Base-by-base conservation (phyloP, 2,113 vertebrate genomes). In the Octodon degus region DNA sequence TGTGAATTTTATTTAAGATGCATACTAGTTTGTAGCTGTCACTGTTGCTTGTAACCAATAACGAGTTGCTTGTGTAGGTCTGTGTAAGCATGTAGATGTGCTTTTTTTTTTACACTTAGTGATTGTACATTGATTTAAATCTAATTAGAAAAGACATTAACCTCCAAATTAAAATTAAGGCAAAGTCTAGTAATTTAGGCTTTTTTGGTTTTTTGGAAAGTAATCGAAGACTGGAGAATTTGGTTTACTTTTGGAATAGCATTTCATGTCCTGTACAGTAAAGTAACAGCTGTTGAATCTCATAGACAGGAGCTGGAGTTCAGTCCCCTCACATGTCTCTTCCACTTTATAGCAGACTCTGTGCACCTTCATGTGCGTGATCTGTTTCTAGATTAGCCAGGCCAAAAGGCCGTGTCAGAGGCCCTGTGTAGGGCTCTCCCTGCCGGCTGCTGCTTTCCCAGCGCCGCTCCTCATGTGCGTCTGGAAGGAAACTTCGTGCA, bases 401-500 rank as follows among this genome's bases (percentile, higher is more conserved):
- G 70, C 97, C 88, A n/a, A 90, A 91, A 94, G 80, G 70, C 95
- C 80, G 89, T 97, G 97, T 98, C 97, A 97, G 97, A 96, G 97
- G 97, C 92, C 97, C 97, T 98, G 98, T 97, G 97, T 92, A 96
- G 91, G 98, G 97, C 96, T 98, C 98, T 96, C 97, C 97, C 97
- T 90, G 97, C 96, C 98, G 98, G 98, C 98, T 99, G 98, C 97
- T 97, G 98, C 97, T 97, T 98, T 97, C 98, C 98, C 94, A 92
- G 94, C 96, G 96, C 95, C 89, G 98, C 97, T 97, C 98, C 96
- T 98, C 97, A 97, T 97, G 96, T 98, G 93, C 97, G 98, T 98
- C 98, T 99, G 97, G 97, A 98, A 96, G 98, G 98, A 96, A 96
- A 67, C 95, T 98, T 97, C 96, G 96, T 98, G 97, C 98, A 99